A percentile compares a stretch with the other conserved stretches of the same genome.
These are phyloP conservation scores for Acrobeloides nanus DNA, from an alignment of 2,888 invertebrate species.

Conservation along the genomic window DNA sequence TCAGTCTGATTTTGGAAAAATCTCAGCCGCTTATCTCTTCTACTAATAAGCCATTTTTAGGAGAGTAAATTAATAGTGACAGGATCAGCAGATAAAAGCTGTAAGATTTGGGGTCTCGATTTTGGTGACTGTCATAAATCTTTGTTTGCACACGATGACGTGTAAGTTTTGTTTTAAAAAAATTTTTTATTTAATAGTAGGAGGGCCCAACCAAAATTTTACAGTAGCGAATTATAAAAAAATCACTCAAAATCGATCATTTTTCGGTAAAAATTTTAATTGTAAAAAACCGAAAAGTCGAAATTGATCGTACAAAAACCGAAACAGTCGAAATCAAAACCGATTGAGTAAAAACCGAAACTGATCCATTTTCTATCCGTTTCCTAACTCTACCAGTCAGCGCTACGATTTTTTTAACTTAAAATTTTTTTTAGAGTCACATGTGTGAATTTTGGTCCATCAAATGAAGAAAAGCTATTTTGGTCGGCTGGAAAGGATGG, in stretches of 20 bases:
- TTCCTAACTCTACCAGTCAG: too few relatives aligned
- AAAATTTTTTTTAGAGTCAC: conserved; percentile 66
- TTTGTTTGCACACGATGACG: conserved; percentile 87
- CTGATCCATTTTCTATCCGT: not conserved
- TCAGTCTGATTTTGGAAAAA: too few relatives aligned
- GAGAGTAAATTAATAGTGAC: conserved; percentile 71
- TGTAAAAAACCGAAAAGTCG: too few relatives aligned
- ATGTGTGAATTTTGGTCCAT: conserved; percentile 76
- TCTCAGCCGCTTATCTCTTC: conserved; percentile 63
- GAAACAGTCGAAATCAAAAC: too few relatives aligned
- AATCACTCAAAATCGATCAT: too few relatives aligned
- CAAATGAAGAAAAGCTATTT: conserved; percentile 71
- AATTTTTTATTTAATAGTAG: too few relatives aligned
- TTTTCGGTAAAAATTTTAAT: too few relatives aligned
- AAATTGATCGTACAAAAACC: too few relatives aligned
- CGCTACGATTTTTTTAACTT: not conserved
- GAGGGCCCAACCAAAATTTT: too few relatives aligned
- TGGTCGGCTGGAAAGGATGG: conserved; percentile 90
- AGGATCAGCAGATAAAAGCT: conserved; percentile 86
- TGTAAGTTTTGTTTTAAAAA: conserved; percentile 52
- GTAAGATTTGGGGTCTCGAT: conserved; percentile 96
- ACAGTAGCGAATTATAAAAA: too few relatives aligned
- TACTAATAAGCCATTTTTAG: conserved; percentile 14
- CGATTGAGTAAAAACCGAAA: not conserved
- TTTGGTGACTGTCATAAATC: conserved; percentile 96